Conservation (phyloP, 2,113 vertebrate genomes). For the Hemiscyllium ocellatum region DNA sequence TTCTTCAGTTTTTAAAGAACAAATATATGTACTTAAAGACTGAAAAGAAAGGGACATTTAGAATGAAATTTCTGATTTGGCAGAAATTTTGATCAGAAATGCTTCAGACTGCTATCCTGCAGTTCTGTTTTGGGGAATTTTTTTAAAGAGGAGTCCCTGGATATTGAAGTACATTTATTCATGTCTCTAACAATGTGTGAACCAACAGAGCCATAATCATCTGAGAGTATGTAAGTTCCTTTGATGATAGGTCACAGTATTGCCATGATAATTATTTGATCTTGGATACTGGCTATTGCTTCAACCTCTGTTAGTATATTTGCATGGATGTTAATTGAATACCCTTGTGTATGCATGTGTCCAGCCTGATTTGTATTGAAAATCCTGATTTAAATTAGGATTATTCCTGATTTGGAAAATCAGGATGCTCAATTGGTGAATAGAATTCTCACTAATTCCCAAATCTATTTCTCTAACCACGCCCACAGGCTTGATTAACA, state of each 20-base stretch:
- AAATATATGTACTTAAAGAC: background rate
- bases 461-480: background rate
- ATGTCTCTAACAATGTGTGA: background rate
- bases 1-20: background rate
- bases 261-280: background rate
- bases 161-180: background rate
- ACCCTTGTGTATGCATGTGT: background rate
- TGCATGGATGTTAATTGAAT: background rate
- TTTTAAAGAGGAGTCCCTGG: background rate
- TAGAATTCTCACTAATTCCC: background rate
- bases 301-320: background rate
- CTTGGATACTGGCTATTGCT: background rate
- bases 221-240: background rate
- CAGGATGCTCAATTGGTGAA: background rate
- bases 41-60: background rate
- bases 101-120: background rate
- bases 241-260: background rate
- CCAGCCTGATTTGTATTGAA: background rate
- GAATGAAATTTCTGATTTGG: background rate
- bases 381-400: background rate
- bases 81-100: background rate
- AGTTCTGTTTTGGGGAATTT: background rate
- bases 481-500: background rate
- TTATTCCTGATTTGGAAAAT: background rate
- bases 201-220: background rate